Base-by-base conservation (phyloP, 2,888 invertebrate genomes). In the Orthonevra nobilis region DNA sequence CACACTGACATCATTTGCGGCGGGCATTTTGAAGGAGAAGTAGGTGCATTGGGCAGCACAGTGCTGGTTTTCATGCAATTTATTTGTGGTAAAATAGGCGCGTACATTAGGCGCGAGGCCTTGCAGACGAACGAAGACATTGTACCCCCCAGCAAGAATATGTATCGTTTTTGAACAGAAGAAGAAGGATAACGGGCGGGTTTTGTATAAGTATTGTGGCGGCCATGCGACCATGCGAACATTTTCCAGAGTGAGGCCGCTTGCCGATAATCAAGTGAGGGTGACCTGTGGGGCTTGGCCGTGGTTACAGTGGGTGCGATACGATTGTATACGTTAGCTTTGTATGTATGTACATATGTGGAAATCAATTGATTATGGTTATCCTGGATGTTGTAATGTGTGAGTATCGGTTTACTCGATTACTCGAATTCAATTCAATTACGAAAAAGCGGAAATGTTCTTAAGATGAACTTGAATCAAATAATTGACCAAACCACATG, bases 21-120 rank as follows among this genome's bases (percentile, higher is more conserved):
- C n/a, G n/a, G n/a, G n/a, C 7, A 3, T 3, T 7, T 15, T 9
- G 14, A 15, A 40, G 19, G 1, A n/a, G 15, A 9, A 14, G 19
- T 17, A 14, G 14, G 30, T 32, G 42, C 14, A n/a, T 2, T 26
- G 4, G 6, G 26, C 26, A 12, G 9, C 12, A 17, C 46, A 42
- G 14, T 10, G 50, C 19, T 17, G 32, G 34, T 61, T 36, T 52
- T 3, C 46, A 36, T 56, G 46, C 46, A 44, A 69, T 50, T 69
- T 60, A 60, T 50, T 60, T 69, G 69, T 68, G 54, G 60, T 38
- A 48, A 64, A 73, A 52, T 23, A 28, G 38, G 60, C 74, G 73
- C 66, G 60, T 63, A 36, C 14, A 52, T 46, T 44, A 60, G 19
- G 64, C 61, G 63, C 30, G 30, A 50, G 14, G 28, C 63, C 40